Conservation (phyloP, 92 coral and sea anemone genomes). For the Virgularia gustaviana region DNA sequence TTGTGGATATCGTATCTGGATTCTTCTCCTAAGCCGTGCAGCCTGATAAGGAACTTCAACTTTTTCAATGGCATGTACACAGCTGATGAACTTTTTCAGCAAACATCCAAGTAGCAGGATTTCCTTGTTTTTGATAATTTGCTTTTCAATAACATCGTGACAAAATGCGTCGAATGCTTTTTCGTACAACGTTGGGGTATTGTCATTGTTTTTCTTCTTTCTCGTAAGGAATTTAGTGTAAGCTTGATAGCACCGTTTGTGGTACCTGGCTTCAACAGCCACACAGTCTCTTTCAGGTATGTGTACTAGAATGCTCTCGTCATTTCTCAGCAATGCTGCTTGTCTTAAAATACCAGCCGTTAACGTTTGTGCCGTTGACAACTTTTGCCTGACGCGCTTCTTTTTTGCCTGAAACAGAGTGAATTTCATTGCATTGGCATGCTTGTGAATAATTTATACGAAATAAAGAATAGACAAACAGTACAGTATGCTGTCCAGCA, state of each 20-base stretch:
- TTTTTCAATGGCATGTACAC: constrained; percentile 7
- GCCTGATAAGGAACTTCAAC: constrained; percentile 7
- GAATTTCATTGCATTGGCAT: background rate
- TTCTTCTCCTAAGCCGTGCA: background rate
- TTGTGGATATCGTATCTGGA: constrained; percentile 8
- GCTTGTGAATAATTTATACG: background rate
- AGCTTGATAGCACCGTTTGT: constrained; percentile 3
- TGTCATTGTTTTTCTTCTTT: background rate
- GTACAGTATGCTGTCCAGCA: background rate
- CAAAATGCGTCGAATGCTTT: background rate
- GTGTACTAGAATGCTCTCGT: constrained; percentile 14
- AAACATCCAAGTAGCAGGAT: constrained; percentile 6
- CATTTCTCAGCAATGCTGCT: background rate
- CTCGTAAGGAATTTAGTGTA: background rate
- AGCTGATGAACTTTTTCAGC: constrained; percentile 12
- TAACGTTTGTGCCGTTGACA: background rate
- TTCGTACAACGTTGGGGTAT: background rate
- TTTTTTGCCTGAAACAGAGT: background rate
- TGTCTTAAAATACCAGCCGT: background rate
- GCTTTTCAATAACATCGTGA: background rate
- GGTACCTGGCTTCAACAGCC: constrained; percentile 1
- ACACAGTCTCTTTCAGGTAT: background rate
- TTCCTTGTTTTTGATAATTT: constrained; percentile 1
- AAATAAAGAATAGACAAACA: background rate
- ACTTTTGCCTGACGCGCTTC: constrained; percentile 6